Conservation (phyloP, 2,888 invertebrate species). For the Acheta domesticus region DNA sequence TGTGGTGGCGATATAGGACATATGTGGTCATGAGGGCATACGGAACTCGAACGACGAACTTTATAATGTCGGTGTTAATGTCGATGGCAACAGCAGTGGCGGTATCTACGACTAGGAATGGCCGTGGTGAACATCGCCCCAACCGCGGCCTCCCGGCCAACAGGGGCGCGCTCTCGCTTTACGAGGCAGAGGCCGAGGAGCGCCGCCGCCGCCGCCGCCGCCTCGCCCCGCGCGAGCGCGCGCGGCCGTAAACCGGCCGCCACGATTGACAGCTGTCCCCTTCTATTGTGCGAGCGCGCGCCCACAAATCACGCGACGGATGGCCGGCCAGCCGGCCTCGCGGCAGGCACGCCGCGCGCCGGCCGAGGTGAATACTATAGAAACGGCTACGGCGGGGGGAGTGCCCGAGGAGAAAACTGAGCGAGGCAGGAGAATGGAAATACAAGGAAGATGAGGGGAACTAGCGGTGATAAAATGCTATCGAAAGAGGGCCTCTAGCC, state of each 20-base stretch:
- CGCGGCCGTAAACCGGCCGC: neutral
- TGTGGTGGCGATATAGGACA: no score
- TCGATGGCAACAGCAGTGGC: no score
- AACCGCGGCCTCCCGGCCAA: neutral
- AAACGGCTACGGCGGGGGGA: neutral
- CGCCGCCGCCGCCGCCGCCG: neutral
- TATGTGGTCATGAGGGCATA: no score
- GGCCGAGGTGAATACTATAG: neutral
- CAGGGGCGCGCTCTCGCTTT: neutral
- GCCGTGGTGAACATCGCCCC: neutral
- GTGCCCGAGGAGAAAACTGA: neutral
- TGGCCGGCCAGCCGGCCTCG: no score
- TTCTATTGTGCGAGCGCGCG: neutral
- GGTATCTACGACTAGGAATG: no score
- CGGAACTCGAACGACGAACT: no score
- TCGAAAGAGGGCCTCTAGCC: no score
- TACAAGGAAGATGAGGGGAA: no score
- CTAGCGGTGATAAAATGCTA: no score
- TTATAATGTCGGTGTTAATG: no score
- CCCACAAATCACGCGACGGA: neutral
- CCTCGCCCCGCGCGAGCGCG: neutral
- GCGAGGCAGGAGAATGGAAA: no score
- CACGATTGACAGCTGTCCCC: neutral
- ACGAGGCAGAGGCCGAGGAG: neutral
- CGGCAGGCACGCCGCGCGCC: no score